Conservation (phyloP, 2,888 invertebrate species). For the Gandaritis pyraliata region DNA sequence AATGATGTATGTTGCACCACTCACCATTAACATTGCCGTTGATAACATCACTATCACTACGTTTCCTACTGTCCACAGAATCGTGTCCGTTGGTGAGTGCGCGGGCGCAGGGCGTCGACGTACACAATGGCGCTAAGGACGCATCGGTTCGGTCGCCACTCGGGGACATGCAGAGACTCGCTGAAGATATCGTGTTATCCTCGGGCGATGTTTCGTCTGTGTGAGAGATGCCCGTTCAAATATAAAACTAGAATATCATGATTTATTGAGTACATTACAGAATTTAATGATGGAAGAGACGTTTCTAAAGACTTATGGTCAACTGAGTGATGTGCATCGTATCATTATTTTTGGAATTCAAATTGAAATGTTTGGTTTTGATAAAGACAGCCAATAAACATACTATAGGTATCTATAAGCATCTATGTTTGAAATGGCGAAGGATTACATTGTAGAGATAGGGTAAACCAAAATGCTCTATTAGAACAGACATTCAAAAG, state of each 20-base stretch:
- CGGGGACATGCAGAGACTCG: slow-evolving; percentile 76
- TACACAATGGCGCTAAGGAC: slow-evolving; percentile 63
- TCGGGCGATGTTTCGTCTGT: slow-evolving; percentile 69
- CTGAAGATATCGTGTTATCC: slow-evolving; percentile 73
- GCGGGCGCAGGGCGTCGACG: slow-evolving; percentile 49
- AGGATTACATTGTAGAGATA: neutral
- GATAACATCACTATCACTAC: slow-evolving; percentile 55
- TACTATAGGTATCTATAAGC: too few species aligned
- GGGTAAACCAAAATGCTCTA: slow-evolving; percentile 14
- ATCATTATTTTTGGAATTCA: too few species aligned
- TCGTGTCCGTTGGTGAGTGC: slow-evolving; percentile 62
- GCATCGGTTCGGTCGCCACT: slow-evolving; percentile 53
- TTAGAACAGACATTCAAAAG: slow-evolving; percentile 25
- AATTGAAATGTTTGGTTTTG: too few species aligned
- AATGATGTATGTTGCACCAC: too few species aligned
- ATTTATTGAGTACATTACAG: too few species aligned
- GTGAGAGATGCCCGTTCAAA: slow-evolving; percentile 5
- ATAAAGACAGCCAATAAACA: too few species aligned
- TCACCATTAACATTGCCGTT: slow-evolving; percentile 71
- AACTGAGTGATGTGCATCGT: too few species aligned
- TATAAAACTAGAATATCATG: too few species aligned
- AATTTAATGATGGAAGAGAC: too few species aligned
- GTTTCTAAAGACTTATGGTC: too few species aligned
- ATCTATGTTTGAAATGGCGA: neutral
- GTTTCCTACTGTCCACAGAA: slow-evolving; percentile 48